These are phyloP conservation scores for Chrysolina americana DNA, from an alignment of 2,888 invertebrate genomes.

Conservation along the genomic window DNA sequence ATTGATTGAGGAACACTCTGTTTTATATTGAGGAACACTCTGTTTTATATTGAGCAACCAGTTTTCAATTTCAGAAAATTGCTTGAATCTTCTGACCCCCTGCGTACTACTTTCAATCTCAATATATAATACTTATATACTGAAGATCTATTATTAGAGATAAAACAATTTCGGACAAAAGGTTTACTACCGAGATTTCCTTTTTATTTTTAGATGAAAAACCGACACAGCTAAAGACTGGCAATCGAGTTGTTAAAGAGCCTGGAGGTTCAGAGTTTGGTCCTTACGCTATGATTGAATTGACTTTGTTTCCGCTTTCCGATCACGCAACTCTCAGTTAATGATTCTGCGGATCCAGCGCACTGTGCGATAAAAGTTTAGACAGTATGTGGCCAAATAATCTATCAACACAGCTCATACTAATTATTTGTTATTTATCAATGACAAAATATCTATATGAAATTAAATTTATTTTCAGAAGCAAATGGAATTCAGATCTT, in stretches of 20 bases:
- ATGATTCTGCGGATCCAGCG: constrained; percentile 44
- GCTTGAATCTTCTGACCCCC: not conserved
- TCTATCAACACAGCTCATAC: not conserved
- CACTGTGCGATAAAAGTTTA: not conserved
- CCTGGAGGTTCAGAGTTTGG: constrained; percentile 40
- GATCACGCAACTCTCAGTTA: constrained; percentile 55
- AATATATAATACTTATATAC: not conserved
- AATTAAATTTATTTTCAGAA: not conserved
- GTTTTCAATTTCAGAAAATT: too few relatives aligned
- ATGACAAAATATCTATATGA: not conserved
- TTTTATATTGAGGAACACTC: too few relatives aligned
- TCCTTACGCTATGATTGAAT: constrained; percentile 52
- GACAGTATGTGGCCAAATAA: not conserved
- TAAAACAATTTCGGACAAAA: constrained; percentile 12
- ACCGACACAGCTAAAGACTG: constrained; percentile 27
- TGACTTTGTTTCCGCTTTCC: constrained; percentile 53
- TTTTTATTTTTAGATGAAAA: constrained; percentile 26
- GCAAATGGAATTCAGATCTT: too few relatives aligned
- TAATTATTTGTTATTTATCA: not conserved
- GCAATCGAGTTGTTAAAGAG: constrained; percentile 33
- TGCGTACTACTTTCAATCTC: not conserved
- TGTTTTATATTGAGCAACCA: too few relatives aligned
- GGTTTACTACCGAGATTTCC: constrained; percentile 32
- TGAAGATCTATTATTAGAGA: not conserved
- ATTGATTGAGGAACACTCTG: too few relatives aligned